Base-by-base conservation (phyloP, 2,113 vertebrate species). In the Psilopsiagon aymara region DNA sequence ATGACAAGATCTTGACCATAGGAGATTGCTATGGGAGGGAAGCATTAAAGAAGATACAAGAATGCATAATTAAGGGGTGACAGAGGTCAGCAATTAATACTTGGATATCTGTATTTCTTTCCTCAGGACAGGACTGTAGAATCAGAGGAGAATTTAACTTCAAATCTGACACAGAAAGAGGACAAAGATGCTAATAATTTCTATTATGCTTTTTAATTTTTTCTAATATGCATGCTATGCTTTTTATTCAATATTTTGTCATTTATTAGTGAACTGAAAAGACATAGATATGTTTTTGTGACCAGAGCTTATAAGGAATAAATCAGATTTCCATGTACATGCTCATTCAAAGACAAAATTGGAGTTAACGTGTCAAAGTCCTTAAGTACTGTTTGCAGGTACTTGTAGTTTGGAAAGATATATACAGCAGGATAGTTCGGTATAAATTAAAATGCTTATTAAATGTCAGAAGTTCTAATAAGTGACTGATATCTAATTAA, bases 401-500 rank as follows among this genome's bases (percentile, higher is more conserved):
- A 93, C 91, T 94, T 92, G 47, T 90, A 87, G 52, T 86, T 96
- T 86, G 23, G 67, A 95, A 97, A 89, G 77, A 76, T 69, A 91
- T 69, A 57, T 86, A 39, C 60, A 60, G 70, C 29, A 92, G 62
- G 44, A 88, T 91, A 79, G 78, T 44, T 90, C 74, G 46, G 62
- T 97, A 80, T 95, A 95, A 97, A 97, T 97, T 95, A 94, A 96
- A 97, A 97, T 89, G 73, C 92, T 94, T 97, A 97, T 97, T 96
- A 97, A 97, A 97, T 97, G 97, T 97, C 97, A 97, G 96, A 96
- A 88, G 70, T 89, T 85, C 88, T 94, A 97, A 94, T 97, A 97
- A 97, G 95, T 96, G 95, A 97, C 96, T 96, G 97, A 97, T 97
- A 97, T 96, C 96, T 97, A 97, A 97, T 97, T 97, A 97, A 90